Evolutionary conservation across 1,140 invertebrate genomes (phyloP).

Genomic region (Caenorhabditis tropicalis): DNA sequence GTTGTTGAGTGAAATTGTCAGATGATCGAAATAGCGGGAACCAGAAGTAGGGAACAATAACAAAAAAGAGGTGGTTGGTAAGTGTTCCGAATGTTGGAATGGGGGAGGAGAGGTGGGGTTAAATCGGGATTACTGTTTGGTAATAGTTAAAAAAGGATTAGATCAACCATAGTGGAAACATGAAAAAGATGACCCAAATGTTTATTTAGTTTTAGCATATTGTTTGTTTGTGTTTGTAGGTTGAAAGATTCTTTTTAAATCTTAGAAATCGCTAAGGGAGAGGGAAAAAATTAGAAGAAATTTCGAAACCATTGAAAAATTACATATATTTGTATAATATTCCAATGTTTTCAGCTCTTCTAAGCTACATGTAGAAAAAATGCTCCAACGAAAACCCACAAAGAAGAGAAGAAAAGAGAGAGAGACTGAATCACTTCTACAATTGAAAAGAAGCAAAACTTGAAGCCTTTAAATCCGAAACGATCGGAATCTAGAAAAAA

Average conservation of each 20-base stretch:
- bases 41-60: background rate
- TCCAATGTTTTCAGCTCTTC: too few relatives aligned
- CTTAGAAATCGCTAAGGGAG: background rate
- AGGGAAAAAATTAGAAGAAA: background rate
- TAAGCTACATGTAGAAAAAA: too few relatives aligned
- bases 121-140: background rate
- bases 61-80: background rate
- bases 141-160: conserved; percentile 26
- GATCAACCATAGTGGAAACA: background rate
- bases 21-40: background rate
- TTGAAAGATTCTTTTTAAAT: background rate
- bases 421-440: background rate
- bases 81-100: background rate
- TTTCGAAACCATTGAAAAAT: too few relatives aligned
- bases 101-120: background rate
- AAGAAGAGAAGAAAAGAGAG: background rate
- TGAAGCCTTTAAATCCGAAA: conserved; percentile 27
- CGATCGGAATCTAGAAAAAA: conserved; percentile 20
- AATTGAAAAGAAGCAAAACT: background rate
- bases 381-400: background rate
- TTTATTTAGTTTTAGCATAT: background rate
- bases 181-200: background rate
- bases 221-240: background rate
- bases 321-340: too few relatives aligned
- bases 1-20: background rate